phyloP scores from a whole-genome alignment of 1,140 invertebrate genomes.

The Fopius arisanus region DNA sequence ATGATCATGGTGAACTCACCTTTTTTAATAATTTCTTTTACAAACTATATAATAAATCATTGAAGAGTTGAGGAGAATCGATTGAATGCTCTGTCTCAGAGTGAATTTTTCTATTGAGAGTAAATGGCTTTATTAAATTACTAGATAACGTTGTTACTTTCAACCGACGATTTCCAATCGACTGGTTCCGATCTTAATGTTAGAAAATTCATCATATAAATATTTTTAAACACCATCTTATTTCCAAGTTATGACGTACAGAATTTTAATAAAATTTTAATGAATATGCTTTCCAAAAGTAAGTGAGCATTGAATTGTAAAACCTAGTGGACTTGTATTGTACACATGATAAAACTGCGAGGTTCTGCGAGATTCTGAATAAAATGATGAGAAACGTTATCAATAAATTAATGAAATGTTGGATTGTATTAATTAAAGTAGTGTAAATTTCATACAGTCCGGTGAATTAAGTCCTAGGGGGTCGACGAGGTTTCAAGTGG shows the following conservation, averaged over 20 bases:
- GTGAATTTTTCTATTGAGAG: not conserved
- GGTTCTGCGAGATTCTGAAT: not conserved
- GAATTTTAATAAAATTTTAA: not conserved
- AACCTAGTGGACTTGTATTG: not conserved
- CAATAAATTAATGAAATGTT: not conserved
- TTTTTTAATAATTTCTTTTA: too few species aligned
- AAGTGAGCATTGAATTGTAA: not conserved
- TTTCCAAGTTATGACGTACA: not conserved
- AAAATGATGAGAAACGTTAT: not conserved
- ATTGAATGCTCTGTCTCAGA: not conserved
- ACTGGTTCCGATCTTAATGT: not conserved
- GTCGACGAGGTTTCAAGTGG: slow-evolving; percentile 34
- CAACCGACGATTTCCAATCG: not conserved
- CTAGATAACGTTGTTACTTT: not conserved
- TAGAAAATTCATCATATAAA: not conserved
- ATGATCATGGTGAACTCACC: too few species aligned
- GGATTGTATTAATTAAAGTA: not conserved
- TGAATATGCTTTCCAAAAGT: not conserved
- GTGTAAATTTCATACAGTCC: slow-evolving; percentile 12
- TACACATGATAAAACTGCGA: not conserved
- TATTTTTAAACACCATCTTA: not conserved
- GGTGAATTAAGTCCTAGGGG: slow-evolving; percentile 10
- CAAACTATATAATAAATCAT: too few species aligned
- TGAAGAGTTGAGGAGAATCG: not conserved
- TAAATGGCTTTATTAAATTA: not conserved